Evolutionary conservation across 2,888 invertebrate genomes (phyloP), one percentile per base, ranked within the genome.

Genomic region (Agriotes lineatus): DNA sequence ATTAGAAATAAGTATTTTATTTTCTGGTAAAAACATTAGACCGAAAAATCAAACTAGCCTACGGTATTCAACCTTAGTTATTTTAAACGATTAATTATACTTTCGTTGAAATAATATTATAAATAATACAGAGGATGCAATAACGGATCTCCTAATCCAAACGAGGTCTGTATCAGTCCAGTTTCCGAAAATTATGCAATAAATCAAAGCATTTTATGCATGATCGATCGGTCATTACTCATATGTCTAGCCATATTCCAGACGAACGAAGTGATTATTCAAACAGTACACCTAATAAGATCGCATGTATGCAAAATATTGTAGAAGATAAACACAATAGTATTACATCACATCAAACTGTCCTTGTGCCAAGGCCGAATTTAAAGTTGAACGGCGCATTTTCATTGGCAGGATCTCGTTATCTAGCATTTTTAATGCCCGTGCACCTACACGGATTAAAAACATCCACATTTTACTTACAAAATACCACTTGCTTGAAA

Each of bases 261-360:
- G 52, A 52, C 52, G 9, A 33, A 4, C 18, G 18, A 33, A 50
- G 12, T 5, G 7, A 33, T 25, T 52, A 25, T 18, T 33, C 30
- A 33, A 10, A 12, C 52, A 30, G 18, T 14, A 20, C 12, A 14
- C 2, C 6, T 1, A 12, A 22, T 52, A 33, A 33, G 33, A 33
- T 52, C 14, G 33, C n/a, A 10, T 9, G 18, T n/a, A 52, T 52
- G 33, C 33, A 52, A 33, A 52, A 14, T 33, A 52, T 52, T 52
- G n/a, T n/a, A n/a, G n/a, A n/a, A n/a, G n/a, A 52, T 16, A 52
- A 42, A 48, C n/a, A 33, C 52, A 52, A 52, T 52, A 18, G 33
- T 35, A n/a, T 30, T 14, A 10, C 30, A 50, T 25, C 50, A 52
- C 4, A 10, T 19, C 3, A 48, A 20, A 20, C 14, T 16, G 14